Conservation (phyloP, 2,113 vertebrate species). For the Acanthochromis polyacanthus region DNA sequence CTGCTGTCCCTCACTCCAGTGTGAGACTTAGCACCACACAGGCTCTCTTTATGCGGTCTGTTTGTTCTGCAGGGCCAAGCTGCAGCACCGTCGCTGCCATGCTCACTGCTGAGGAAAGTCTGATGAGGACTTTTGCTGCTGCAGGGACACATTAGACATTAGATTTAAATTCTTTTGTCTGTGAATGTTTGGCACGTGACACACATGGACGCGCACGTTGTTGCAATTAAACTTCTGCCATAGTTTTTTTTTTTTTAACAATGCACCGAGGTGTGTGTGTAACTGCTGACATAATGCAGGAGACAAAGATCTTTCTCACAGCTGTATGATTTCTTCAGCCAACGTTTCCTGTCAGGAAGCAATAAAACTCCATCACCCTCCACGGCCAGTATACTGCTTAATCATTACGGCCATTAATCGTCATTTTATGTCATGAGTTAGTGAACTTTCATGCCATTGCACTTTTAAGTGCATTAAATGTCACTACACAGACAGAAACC, state of each 20-base stretch:
- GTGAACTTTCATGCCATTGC: slow-evolving; percentile 1
- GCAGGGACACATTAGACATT: slow-evolving; percentile 9
- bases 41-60: slow-evolving; percentile 62
- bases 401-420: slow-evolving; percentile 10
- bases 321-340: slow-evolving; percentile 41
- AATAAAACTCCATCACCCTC: slow-evolving; percentile 28
- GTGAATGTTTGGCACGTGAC: slow-evolving; percentile 7
- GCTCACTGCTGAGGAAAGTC: slow-evolving; percentile 19
- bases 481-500: not conserved
- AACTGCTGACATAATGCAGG: slow-evolving; percentile 24
- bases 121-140: slow-evolving; percentile 16
- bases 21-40: slow-evolving; percentile 68
- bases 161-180: not conserved
- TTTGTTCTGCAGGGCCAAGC: slow-evolving; percentile 61
- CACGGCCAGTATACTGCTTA: not conserved
- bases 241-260: slow-evolving; percentile 4
- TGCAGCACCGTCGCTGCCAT: slow-evolving; percentile 7
- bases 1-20: slow-evolving; percentile 53
- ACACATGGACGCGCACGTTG: slow-evolving; percentile 26
- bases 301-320: slow-evolving; percentile 28
- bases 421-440: slow-evolving; percentile 5
- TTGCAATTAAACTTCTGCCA: slow-evolving; percentile 36
- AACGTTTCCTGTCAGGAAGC: slow-evolving; percentile 44
- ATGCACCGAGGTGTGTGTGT: slow-evolving; percentile 42
- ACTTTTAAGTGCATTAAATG: not conserved